A percentile compares a stretch with the other conserved stretches of the same genome.
Evolutionary conservation across 2,888 invertebrate genomes (phyloP).

Genomic region (Myathropa florea): DNA sequence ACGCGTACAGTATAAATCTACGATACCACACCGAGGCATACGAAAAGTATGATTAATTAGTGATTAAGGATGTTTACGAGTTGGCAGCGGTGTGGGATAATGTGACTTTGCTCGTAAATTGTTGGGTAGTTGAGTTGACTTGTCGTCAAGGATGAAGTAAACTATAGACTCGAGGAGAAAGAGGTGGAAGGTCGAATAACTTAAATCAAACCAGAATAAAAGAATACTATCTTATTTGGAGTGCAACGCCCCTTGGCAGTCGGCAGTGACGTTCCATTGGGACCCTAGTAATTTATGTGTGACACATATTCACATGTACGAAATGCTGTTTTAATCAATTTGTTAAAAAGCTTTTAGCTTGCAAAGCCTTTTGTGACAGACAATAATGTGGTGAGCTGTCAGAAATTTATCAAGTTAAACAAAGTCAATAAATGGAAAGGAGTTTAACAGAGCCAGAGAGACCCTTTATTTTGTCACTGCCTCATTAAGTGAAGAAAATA

Average conservation of each 20-base stretch:
- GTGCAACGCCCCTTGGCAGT: background rate
- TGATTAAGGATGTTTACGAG: slow-evolving; percentile 53
- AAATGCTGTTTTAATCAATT: too few species aligned
- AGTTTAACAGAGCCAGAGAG: too few species aligned
- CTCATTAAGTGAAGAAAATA: too few species aligned
- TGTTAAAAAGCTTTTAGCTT: too few species aligned
- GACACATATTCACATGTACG: background rate
- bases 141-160: slow-evolving; percentile 7
- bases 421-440: too few species aligned
- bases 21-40: slow-evolving; percentile 27
- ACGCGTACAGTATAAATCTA: slow-evolving; percentile 17
- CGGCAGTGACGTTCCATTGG: background rate
- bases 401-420: too few species aligned
- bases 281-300: background rate
- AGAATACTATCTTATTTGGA: background rate
- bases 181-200: background rate
- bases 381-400: background rate
- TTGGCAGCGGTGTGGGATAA: slow-evolving; percentile 41
- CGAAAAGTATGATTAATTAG: slow-evolving; percentile 67
- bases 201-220: background rate
- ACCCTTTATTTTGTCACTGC: too few species aligned
- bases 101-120: slow-evolving; percentile 50
- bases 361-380: too few species aligned
- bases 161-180: background rate
- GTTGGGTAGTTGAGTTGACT: slow-evolving; percentile 21